Evolutionary conservation across 1,140 invertebrate species (phyloP), one percentile per base, ranked within the genome.

Genomic region (Drosophila tristis): DNA sequence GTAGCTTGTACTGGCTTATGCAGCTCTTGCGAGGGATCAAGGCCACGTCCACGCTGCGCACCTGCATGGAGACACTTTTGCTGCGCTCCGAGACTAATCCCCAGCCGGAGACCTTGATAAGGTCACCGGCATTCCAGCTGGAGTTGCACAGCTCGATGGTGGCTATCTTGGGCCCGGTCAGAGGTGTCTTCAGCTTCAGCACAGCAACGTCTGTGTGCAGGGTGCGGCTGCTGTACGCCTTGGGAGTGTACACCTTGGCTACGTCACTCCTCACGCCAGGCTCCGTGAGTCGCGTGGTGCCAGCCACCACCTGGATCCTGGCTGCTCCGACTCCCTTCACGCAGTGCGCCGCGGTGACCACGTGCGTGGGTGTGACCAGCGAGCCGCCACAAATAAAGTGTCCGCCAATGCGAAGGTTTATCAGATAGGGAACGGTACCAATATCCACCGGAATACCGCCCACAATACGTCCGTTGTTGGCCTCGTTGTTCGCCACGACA

Each of bases 91-190:
- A 43, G 7, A 54, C 58, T 31, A 71, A 51, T 15, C 87, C 87
- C 87, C 87, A 90, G 31, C 87, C 87, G 15, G 87, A 90, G 31
- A 90, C 87, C 35, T 78, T 82, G 15, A 90, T 87, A 0, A 87
- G 45, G 2, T 90, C 77, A 2, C 89, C 89, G 0, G 68, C 65
- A 9, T 78, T 68, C 16, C 68, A 65, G 47, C 25, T 78, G 26
- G 64, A 48, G n/a, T 74, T 84, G 65, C 87, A 90, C 15, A 90
- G 60, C 25, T 48, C 53, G 53, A 90, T 90, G 42, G 79, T 75
- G 5, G 60, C 59, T 47, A 91, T 78, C 15, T 91, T 90, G 5
- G 25, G 42, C 2, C 89, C 89, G 11, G 47, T 62, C 6, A 91
- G 65, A 16, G 82, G 66, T 2, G 56, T 56, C 25, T 63, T 67